Base-by-base conservation (phyloP, 2,888 invertebrate species). In the Ellobium chinense region DNA sequence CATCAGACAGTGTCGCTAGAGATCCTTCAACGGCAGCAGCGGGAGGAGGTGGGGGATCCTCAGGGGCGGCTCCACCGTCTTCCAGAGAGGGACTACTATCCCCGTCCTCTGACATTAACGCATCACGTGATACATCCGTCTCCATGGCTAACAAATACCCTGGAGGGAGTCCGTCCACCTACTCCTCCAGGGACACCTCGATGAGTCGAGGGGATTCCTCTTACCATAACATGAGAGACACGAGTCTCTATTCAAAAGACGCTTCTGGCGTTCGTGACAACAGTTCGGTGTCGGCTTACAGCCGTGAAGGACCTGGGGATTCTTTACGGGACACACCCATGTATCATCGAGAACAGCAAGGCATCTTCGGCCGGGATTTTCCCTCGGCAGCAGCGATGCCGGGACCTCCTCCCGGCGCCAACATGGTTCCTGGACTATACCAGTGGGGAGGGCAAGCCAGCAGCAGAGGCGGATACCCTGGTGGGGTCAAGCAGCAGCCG, bases 401-500 rank as follows among this genome's bases (percentile, higher is more conserved):
- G 2, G 74, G 80, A 1, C 24, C 46, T 29, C n/a, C 68, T 9
- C 31, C 24, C 21, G 39, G 39, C 36, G 37, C 27, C 21, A 56
- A 37, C 27, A 58, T 58, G 18, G n/a, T 36, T 14, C n/a, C 60
- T 1, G 78, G 72, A 54, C 65, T 69, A 29, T 79, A 72, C 58
- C 78, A 72, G 29, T 79, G 78, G 78, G 73, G 76, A 27, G 46
- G 31, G 3, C 69, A 46, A 12, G 31, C 72, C 34, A 58, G 54
- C 62, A n/a, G 62, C 21, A 39, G 80, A 27, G 36, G 34, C 54
- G 70, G 80, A 70, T 69, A 72, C 54, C 39, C 87, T 86, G 87
- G 82, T 83, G 63, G 74, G 87, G 74, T 89, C 60, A 90, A 91
- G 80, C 91, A 91, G 83, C 90, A 91, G 83, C 89, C 91, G 0